Conservation (phyloP, 2,888 invertebrate species). For the Pelosia muscerda region DNA sequence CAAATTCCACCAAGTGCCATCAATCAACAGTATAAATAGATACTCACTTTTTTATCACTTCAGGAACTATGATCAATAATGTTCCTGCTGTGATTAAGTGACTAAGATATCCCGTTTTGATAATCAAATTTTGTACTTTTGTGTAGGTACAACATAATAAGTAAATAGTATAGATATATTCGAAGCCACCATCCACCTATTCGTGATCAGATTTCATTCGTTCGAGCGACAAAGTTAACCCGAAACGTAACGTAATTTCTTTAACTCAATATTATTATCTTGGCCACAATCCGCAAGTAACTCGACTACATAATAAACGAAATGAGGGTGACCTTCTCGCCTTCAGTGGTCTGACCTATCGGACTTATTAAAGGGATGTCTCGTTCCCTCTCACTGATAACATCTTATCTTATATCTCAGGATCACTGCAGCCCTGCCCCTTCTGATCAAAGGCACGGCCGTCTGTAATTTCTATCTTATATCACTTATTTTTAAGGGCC, state of each 20-base stretch:
- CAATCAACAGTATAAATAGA: too few relatives aligned
- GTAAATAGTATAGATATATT: neutral
- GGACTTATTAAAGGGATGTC: conserved; percentile 61
- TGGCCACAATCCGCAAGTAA: conserved; percentile 42
- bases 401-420: conserved; percentile 54
- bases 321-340: conserved; percentile 53
- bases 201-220: conserved; percentile 4
- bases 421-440: conserved; percentile 56
- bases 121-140: neutral
- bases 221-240: conserved; percentile 4
- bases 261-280: conserved; percentile 45
- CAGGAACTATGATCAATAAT: too few relatives aligned
- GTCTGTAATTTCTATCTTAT: conserved; percentile 54
- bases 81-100: too few relatives aligned
- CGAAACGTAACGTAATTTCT: conserved; percentile 21
- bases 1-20: too few relatives aligned
- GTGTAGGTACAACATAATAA: neutral
- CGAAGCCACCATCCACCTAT: neutral
- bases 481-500: conserved; percentile 45
- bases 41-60: too few relatives aligned
- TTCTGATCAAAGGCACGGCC: conserved; percentile 56
- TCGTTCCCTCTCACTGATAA: conserved; percentile 44
- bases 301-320: conserved; percentile 49
- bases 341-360: conserved; percentile 55
- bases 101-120: neutral